Conservation (phyloP, 2,797 vertebrate genomes). For the Enteromius unitaeniatus region DNA sequence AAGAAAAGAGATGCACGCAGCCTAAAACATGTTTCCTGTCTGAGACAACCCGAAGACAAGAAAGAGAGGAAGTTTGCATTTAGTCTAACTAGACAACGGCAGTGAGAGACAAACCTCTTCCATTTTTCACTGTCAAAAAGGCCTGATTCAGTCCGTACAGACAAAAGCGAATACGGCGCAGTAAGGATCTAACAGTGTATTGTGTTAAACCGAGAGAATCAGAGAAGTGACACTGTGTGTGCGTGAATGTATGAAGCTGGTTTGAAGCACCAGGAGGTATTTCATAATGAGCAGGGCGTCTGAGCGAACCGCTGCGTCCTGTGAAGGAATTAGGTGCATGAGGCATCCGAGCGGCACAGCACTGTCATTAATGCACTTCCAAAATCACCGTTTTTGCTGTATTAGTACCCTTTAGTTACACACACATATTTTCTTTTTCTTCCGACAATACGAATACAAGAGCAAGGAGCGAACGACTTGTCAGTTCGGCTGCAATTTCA, state of each 20-base stretch:
- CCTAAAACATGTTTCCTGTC: conserved; percentile 50
- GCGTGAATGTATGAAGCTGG: conserved; percentile 39
- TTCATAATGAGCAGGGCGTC: conserved; percentile 59
- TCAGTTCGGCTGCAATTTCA: conserved; percentile 49
- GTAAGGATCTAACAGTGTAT: conserved; percentile 47
- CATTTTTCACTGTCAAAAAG: conserved; percentile 60
- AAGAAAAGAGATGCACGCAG: conserved; percentile 40
- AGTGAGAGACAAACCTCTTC: conserved; percentile 42
- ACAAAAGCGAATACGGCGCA: conserved; percentile 11
- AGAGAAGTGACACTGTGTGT: conserved; percentile 34
- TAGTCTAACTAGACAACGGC: conserved; percentile 40
- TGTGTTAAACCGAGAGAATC: conserved; percentile 45
- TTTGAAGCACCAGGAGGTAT: conserved; percentile 62
- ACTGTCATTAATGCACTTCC: conserved; percentile 55
- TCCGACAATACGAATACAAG: conserved; percentile 39
- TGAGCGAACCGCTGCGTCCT: conserved; percentile 49
- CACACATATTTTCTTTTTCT: conserved; percentile 43
- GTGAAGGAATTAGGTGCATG: conserved; percentile 49
- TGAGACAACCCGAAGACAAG: conserved; percentile 55
- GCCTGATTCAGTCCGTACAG: conserved; percentile 29
- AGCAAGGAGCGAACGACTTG: conserved; percentile 43
- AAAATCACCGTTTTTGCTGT: conserved; percentile 54
- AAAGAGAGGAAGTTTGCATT: conserved; percentile 49
- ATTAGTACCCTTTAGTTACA: conserved; percentile 48
- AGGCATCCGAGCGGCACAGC: conserved; percentile 44